Base-by-base conservation (phyloP, 1,140 invertebrate genomes). In the Rhagoletis zephyria region DNA sequence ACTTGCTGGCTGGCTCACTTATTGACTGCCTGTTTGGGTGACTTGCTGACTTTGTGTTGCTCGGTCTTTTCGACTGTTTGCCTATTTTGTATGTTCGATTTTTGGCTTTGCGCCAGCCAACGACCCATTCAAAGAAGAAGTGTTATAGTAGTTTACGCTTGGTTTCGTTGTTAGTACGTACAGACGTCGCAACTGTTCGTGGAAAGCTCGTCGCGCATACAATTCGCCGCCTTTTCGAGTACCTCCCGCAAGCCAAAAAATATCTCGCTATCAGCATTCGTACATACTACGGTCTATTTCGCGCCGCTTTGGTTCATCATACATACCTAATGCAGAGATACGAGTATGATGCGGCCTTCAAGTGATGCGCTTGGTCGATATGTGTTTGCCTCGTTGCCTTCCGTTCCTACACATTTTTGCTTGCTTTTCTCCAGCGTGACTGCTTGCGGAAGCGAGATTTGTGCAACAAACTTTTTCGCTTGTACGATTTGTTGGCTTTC, bases 21-120 rank as follows among this genome's bases (percentile, higher is more conserved):
- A 7, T 1, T 12, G 40, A 10, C 9, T 42, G 3, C 6, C 40
- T 7, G 19, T 67, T 74, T 12, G 40, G 42, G 65, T 70, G 16
- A 48, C 67, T 14, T 5, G 5, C 1, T 12, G 40, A 10, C 9
- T 42, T 10, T 30, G 30, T 7, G 19, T 67, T 12, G 19, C 10
- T 67, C 3, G 19, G 30, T 30, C 30, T 10, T 30, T 19, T 74
- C 30, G 67, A 51, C 70, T 51, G 42, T 51, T 45, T 56, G 74
- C 16, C 48, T 81, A 48, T 56, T 81, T 19, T 81, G 74, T 19
- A 48, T 42, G 74, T n/a, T 19, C 74, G 48, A 59, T 56, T 30
- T 81, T 81, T 81, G 74, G 74, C 74, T 81, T 16, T 19, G n/a
- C 19, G 74, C 74, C 74, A 81, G 16, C n/a, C 74, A 30, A 42